These are phyloP conservation scores for Noctua fimbriata DNA, from an alignment of 2,888 invertebrate genomes.

Conservation along the genomic window DNA sequence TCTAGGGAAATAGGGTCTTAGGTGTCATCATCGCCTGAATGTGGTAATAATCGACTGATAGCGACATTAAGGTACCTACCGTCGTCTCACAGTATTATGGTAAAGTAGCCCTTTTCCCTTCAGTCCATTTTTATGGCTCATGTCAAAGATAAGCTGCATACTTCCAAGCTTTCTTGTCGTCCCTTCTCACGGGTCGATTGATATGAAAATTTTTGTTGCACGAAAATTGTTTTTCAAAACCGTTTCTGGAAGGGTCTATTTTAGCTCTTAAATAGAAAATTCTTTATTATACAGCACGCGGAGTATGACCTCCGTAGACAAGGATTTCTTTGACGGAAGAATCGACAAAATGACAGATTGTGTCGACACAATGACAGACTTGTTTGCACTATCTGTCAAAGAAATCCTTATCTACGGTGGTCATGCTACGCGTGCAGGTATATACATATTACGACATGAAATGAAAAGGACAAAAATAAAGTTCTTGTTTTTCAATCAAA, in stretches of 20 bases:
- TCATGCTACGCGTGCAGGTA: too few relatives aligned
- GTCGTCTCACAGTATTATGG: slow-evolving; percentile 46
- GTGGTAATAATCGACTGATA: slow-evolving; percentile 61
- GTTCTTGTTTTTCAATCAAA: too few relatives aligned
- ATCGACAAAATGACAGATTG: too few relatives aligned
- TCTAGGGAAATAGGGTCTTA: slow-evolving; percentile 49
- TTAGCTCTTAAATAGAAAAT: not conserved
- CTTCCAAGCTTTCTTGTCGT: slow-evolving; percentile 42
- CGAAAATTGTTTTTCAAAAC: slow-evolving; percentile 24
- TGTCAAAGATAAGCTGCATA: slow-evolving; percentile 64
- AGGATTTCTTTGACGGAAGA: too few relatives aligned
- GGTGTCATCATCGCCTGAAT: slow-evolving; percentile 32
- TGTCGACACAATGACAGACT: too few relatives aligned
- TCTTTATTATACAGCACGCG: too few relatives aligned
- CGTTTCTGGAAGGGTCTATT: not conserved
- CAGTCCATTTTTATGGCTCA: slow-evolving; percentile 64
- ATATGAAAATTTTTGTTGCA: slow-evolving; percentile 43
- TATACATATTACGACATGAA: too few relatives aligned
- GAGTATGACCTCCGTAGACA: too few relatives aligned
- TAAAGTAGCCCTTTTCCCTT: slow-evolving; percentile 58
- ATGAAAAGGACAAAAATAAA: too few relatives aligned
- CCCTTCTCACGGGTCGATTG: slow-evolving; percentile 45
- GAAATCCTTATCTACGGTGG: too few relatives aligned
- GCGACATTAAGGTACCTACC: slow-evolving; percentile 60
- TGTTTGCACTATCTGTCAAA: too few relatives aligned